These are phyloP conservation scores for Pelosia muscerda DNA, from an alignment of 2,888 invertebrate genomes.

Conservation along the genomic window DNA sequence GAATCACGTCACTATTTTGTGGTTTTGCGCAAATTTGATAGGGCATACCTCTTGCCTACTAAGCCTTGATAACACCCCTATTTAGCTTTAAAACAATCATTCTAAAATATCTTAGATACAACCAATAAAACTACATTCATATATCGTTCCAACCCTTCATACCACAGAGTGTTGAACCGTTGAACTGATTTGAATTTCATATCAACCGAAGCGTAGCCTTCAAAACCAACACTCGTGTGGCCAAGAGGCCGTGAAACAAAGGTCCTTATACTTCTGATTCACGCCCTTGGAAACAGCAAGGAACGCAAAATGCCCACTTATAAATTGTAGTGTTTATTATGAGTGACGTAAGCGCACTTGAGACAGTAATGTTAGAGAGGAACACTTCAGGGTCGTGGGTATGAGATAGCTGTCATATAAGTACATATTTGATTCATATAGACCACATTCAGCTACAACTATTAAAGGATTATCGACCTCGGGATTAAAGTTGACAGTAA, in stretches of 20 bases:
- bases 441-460: not conserved
- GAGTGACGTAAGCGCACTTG: slow-evolving; percentile 31
- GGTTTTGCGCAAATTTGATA: too few species aligned
- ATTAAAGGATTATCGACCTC: too few species aligned
- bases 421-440: not conserved
- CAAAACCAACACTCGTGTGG: slow-evolving; percentile 53
- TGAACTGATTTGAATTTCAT: slow-evolving; percentile 58
- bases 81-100: too few species aligned
- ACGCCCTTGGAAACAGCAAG: slow-evolving; percentile 52
- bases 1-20: too few species aligned
- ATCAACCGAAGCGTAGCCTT: slow-evolving; percentile 41
- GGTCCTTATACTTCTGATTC: slow-evolving; percentile 49
- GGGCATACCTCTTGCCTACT: not conserved
- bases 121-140: not conserved
- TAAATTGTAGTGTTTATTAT: slow-evolving; percentile 27
- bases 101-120: not conserved
- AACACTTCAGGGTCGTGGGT: slow-evolving; percentile 14
- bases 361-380: slow-evolving; percentile 11
- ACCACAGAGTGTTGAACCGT: slow-evolving; percentile 2
- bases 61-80: not conserved
- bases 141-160: not conserved
- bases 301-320: slow-evolving; percentile 44
- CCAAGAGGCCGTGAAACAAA: slow-evolving; percentile 55
- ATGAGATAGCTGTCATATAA: not conserved
- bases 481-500: too few species aligned